These are phyloP conservation scores for Chamaea fasciata DNA, from an alignment of 2,113 vertebrate genomes.

Conservation along the genomic window DNA sequence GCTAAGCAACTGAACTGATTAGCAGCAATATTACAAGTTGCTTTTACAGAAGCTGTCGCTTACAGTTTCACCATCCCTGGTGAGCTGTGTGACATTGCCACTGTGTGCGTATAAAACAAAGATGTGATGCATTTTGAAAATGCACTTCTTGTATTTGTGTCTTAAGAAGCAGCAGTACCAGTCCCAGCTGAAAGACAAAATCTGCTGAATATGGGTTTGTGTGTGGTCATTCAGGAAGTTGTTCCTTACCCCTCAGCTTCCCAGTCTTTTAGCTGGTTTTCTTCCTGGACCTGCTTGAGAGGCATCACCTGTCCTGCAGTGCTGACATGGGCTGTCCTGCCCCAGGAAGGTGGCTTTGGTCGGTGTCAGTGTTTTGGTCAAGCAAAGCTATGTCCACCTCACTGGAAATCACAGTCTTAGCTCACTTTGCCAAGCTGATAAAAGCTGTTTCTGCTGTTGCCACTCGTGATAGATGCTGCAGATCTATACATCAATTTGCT, in stretches of 20 bases:
- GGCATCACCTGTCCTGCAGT: fast-evolving
- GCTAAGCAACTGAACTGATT: neutral
- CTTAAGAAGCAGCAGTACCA: neutral
- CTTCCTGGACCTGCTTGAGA: neutral
- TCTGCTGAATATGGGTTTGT: neutral
- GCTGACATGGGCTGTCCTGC: neutral
- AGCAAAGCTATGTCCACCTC: neutral
- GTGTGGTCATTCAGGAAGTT: neutral
- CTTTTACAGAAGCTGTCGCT: neutral
- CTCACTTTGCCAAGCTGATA: neutral
- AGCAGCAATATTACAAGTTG: neutral
- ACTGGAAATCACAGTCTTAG: neutral
- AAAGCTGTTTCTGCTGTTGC: neutral
- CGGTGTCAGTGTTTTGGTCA: neutral
- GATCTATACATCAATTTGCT: neutral
- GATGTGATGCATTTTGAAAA: neutral
- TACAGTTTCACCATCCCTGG: neutral
- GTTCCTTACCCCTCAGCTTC: neutral
- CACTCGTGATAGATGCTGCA: neutral
- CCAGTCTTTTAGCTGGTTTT: neutral
- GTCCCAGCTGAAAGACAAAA: neutral
- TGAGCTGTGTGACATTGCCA: neutral
- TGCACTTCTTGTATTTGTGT: neutral
- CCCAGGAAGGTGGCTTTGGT: neutral
- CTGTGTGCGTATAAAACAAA: neutral